These are phyloP conservation scores for Chamaetylas fuelleborni DNA, from an alignment of 2,113 vertebrate genomes.

Conservation along the genomic window DNA sequence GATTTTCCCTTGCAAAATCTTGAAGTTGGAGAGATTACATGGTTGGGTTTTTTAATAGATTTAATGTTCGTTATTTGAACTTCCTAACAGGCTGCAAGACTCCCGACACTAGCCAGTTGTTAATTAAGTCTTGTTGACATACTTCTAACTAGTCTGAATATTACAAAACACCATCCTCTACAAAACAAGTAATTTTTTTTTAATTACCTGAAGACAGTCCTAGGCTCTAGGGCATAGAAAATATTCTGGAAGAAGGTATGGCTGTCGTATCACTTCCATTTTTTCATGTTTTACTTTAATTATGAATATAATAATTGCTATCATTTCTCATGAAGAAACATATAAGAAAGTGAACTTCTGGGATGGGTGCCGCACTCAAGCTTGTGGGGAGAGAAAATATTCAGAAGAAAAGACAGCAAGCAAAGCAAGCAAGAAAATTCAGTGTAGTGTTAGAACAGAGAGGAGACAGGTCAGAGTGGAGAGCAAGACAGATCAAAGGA, in stretches of 20 bases:
- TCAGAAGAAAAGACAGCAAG: not conserved
- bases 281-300: constrained; percentile 6
- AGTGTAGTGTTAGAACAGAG: not conserved
- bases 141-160: constrained; percentile 28
- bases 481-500: constrained; percentile 12
- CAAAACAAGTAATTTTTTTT: not conserved
- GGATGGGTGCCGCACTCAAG: not conserved
- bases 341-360: not conserved
- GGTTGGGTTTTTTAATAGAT: accelerated
- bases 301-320: not conserved
- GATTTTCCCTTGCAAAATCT: not conserved
- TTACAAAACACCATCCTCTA: constrained; percentile 22
- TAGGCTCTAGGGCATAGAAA: constrained; percentile 35
- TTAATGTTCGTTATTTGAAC: constrained; percentile 9
- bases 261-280: not conserved
- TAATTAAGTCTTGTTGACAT: constrained; percentile 56
- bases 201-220: constrained; percentile 38
- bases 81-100: not conserved
- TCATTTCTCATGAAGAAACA: constrained; percentile 1
- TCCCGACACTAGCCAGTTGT: not conserved
- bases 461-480: not conserved
- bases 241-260: not conserved
- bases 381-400: not conserved
- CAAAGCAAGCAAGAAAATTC: not conserved
- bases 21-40: not conserved